These are phyloP conservation scores for Rapana venosa DNA, from an alignment of 2,888 invertebrate species.

Conservation along the genomic window DNA sequence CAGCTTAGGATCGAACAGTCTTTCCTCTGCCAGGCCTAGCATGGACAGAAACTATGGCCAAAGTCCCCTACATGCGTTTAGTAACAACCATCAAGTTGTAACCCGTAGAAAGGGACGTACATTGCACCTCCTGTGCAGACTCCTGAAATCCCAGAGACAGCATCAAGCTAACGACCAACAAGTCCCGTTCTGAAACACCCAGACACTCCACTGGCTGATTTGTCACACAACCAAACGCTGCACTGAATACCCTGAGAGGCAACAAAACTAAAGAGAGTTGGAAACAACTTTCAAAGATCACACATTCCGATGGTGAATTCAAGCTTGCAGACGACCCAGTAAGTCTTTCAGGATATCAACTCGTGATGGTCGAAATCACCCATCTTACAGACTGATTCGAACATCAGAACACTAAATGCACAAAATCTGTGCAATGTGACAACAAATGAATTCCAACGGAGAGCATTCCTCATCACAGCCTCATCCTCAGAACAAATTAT, in stretches of 20 bases:
- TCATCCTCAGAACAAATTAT: neutral
- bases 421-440: no score
- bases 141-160: neutral
- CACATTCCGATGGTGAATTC: no score
- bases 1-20: neutral
- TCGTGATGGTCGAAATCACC: no score
- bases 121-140: neutral
- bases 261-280: no score
- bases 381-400: no score
- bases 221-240: constrained; percentile 27
- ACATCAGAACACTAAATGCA: no score
- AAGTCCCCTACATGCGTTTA: constrained; percentile 8
- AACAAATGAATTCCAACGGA: neutral
- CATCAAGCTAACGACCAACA: constrained; percentile 20
- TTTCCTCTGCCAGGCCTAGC: neutral
- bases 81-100: constrained; percentile 38
- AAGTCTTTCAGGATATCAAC: no score
- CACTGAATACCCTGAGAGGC: neutral
- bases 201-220: neutral
- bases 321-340: no score
- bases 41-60: neutral
- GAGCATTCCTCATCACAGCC: neutral
- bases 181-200: neutral
- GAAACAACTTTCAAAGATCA: no score
- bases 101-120: neutral